phyloP scores from a whole-genome alignment of 2,888 invertebrate genomes.

The Sphinx pinastri region DNA sequence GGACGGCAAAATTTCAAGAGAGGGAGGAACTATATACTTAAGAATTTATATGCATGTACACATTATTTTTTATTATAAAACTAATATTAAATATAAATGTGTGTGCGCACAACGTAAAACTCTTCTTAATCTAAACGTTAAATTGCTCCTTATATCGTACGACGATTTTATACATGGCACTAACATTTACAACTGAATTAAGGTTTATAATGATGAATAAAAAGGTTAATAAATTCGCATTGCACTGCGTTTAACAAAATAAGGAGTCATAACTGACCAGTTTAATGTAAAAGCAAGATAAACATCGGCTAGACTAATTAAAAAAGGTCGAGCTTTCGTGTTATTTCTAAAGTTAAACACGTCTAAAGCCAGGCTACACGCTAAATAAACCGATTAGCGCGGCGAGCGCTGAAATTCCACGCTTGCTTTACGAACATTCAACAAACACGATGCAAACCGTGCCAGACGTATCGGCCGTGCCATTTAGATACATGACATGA shows the following conservation, averaged over 20 bases:
- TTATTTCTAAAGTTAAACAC: neutral
- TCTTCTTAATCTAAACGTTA: no score
- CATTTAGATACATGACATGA: slow-evolving; percentile 4
- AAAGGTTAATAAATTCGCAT: neutral
- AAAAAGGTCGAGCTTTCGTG: slow-evolving; percentile 5
- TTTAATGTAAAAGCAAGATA: slow-evolving; percentile 9
- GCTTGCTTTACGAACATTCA: slow-evolving; percentile 33
- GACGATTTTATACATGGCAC: no score
- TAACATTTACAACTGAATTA: no score
- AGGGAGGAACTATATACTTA: no score
- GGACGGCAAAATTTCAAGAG: no score
- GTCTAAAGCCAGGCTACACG: neutral
- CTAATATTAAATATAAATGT: no score
- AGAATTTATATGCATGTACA: no score
- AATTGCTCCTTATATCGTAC: no score
- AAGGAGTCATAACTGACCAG: neutral
- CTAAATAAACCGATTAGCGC: neutral
- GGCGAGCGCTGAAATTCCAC: slow-evolving; percentile 4
- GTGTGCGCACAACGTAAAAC: no score
- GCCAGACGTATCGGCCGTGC: slow-evolving; percentile 32
- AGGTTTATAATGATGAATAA: no score
- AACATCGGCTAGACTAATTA: slow-evolving; percentile 20
- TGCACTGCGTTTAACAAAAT: neutral
- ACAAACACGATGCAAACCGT: slow-evolving; percentile 39
- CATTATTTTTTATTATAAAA: no score